phyloP scores from a whole-genome alignment of 2,113 vertebrate species.

The Neofelis nebulosa region DNA sequence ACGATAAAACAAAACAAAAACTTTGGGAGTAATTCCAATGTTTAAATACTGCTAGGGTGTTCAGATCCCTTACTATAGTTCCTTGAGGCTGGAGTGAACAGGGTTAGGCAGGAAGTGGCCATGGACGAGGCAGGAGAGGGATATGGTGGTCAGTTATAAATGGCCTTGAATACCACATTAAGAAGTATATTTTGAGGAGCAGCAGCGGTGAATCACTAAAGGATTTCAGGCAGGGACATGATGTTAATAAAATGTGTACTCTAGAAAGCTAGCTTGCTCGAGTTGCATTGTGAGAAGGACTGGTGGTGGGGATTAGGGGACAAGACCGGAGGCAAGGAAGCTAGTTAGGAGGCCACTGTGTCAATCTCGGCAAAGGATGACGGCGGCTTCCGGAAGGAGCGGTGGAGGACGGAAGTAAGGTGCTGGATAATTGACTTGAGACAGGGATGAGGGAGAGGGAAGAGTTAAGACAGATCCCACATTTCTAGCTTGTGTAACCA shows the following conservation, averaged over 20 bases:
- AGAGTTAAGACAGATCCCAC: neutral
- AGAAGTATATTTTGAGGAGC: constrained; percentile 42
- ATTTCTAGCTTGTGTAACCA: neutral
- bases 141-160: neutral
- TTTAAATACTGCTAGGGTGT: neutral
- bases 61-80: neutral
- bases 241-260: neutral
- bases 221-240: neutral
- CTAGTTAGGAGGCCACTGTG: neutral
- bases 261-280: neutral
- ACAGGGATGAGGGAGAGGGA: neutral
- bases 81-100: neutral
- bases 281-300: neutral
- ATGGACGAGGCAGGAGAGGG: neutral
- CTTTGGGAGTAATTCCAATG: neutral
- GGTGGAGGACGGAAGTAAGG: neutral
- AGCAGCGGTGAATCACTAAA: constrained; percentile 17
- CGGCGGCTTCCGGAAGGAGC: neutral
- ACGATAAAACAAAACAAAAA: neutral
- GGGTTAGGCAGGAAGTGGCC: neutral
- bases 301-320: neutral
- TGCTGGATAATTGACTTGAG: neutral
- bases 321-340: neutral
- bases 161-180: neutral
- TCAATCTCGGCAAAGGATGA: neutral